Conservation (phyloP, 2,113 vertebrate genomes). For the Amblyornis subalaris region DNA sequence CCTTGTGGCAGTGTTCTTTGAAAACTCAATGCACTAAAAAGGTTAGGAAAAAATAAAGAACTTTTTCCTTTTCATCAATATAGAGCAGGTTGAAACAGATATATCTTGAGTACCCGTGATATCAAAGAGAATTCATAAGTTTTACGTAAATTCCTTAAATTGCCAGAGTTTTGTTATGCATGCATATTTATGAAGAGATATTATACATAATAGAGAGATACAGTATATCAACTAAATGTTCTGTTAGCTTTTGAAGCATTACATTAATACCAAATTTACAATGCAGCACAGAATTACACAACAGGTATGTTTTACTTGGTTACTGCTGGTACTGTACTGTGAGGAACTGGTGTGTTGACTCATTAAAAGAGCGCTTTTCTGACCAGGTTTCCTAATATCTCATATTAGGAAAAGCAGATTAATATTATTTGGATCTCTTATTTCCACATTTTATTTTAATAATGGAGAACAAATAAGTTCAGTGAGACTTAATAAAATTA, state of each 20-base stretch:
- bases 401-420: not conserved
- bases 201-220: constrained; percentile 39
- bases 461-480: not conserved
- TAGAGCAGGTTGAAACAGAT: constrained; percentile 4
- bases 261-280: not conserved
- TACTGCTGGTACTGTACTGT: not conserved
- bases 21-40: not conserved
- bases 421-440: not conserved
- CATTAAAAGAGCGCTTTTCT: not conserved
- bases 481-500: not conserved
- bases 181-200: constrained; percentile 43
- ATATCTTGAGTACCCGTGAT: not conserved
- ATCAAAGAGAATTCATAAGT: constrained; percentile 46
- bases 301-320: not conserved
- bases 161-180: constrained; percentile 31
- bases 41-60: not conserved
- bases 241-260: constrained; percentile 38
- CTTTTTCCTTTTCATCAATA: not conserved
- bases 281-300: not conserved
- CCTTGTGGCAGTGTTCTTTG: not conserved
- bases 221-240: constrained; percentile 35
- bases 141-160: constrained; percentile 57
- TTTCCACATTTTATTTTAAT: not conserved
- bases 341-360: not conserved
- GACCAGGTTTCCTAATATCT: not conserved